Percentiles rank a stretch among this genome's conserved stretches.
phyloP scores from a whole-genome alignment of 2,113 vertebrate species.

The Labrus mixtus region DNA sequence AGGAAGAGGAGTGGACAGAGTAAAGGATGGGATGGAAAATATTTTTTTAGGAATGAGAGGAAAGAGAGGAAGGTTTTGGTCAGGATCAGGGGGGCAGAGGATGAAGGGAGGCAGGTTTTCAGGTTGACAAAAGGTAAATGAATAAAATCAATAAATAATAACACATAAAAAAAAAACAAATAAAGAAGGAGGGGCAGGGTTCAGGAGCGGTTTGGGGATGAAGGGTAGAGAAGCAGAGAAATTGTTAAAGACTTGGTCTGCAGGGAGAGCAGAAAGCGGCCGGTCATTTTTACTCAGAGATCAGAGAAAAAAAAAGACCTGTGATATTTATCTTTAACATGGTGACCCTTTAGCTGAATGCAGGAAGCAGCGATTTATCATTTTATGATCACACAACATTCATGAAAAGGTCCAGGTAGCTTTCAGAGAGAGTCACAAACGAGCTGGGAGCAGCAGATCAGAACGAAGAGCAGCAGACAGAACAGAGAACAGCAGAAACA shows the following conservation, averaged over 20 bases:
- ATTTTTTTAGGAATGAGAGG: background rate
- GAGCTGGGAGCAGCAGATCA: constrained; percentile 54
- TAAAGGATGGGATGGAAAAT: background rate
- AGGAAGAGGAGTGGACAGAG: constrained; percentile 10
- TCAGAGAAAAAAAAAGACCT: constrained; percentile 25
- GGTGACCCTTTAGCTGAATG: constrained; percentile 36
- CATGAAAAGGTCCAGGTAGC: constrained; percentile 45
- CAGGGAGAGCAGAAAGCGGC: constrained; percentile 26
- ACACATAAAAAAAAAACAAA: constrained; percentile 29
- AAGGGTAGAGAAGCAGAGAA: constrained; percentile 69
- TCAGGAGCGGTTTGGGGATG: constrained; percentile 51
- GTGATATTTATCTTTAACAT: constrained; percentile 38
- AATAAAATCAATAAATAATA: constrained; percentile 46
- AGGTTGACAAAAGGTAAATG: constrained; percentile 25
- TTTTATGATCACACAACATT: constrained; percentile 39
- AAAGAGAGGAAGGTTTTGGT: constrained; percentile 8
- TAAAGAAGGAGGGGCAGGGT: constrained; percentile 17
- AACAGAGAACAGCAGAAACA: constrained; percentile 61
- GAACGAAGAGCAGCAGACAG: constrained; percentile 65
- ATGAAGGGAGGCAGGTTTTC: background rate
- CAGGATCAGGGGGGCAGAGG: background rate
- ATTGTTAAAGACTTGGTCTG: constrained; percentile 55
- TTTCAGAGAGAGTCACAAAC: constrained; percentile 56
- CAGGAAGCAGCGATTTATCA: constrained; percentile 32
- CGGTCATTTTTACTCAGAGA: constrained; percentile 22